These are phyloP conservation scores for Stichodactyla mertensii DNA, from an alignment of 64 coral and sea anemone species.

Conservation along the genomic window DNA sequence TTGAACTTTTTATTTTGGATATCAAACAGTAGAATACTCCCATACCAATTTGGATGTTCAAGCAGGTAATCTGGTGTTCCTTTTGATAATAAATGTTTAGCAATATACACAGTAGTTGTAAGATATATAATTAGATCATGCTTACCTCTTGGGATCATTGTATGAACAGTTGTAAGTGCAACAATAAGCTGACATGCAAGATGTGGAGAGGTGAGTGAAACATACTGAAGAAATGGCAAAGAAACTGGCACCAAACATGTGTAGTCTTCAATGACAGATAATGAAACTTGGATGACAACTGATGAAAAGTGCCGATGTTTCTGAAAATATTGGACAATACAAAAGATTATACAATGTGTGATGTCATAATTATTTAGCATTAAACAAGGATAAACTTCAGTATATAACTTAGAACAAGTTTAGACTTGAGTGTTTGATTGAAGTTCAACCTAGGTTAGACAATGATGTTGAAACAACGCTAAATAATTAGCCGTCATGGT, in stretches of 20 bases:
- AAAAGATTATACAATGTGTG: background rate
- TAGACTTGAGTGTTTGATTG: too few species aligned
- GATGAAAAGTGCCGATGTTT: slow-evolving; percentile 62
- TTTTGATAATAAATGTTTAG: background rate
- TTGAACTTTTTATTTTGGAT: too few species aligned
- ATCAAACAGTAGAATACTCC: too few species aligned
- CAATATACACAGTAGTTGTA: background rate
- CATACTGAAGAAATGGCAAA: slow-evolving; percentile 55
- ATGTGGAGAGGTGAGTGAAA: slow-evolving; percentile 56
- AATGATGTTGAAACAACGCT: too few species aligned
- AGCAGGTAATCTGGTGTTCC: too few species aligned
- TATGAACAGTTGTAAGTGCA: slow-evolving; percentile 57
- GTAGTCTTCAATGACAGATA: slow-evolving; percentile 78
- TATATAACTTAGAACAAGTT: too few species aligned
- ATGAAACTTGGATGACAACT: slow-evolving; percentile 60
- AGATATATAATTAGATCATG: background rate
- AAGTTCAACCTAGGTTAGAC: too few species aligned
- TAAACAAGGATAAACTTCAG: too few species aligned
- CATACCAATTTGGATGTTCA: too few species aligned
- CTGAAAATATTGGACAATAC: slow-evolving; percentile 15
- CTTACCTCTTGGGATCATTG: slow-evolving; percentile 24
- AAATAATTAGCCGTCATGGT: too few species aligned
- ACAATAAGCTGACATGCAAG: slow-evolving; percentile 73
- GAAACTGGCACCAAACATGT: slow-evolving; percentile 70
- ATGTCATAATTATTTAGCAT: too few species aligned